Percentiles rank a stretch among this genome's conserved stretches.
Conservation (phyloP, 1,140 invertebrate genomes). For the Sinonovacula constricta region DNA sequence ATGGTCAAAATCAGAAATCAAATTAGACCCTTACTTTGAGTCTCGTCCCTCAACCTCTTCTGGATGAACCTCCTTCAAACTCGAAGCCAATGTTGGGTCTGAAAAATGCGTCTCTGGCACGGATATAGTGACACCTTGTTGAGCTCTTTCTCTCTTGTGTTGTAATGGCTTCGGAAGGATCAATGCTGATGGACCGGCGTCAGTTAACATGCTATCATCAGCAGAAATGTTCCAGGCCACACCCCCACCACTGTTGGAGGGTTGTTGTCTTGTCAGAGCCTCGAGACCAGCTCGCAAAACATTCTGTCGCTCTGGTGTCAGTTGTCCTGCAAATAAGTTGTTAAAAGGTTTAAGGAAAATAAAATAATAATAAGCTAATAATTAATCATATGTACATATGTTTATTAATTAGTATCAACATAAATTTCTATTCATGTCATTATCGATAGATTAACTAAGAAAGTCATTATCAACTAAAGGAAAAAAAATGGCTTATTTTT, state of each 20-base stretch:
- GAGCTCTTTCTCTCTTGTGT: conserved; percentile 28
- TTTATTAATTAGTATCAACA: neutral
- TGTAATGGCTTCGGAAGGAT: conserved; percentile 38
- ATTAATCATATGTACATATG: too few relatives aligned
- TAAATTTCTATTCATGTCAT: neutral
- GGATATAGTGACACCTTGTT: conserved; percentile 9
- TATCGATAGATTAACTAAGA: neutral
- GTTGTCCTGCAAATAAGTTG: conserved; percentile 10
- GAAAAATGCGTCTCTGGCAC: conserved; percentile 36
- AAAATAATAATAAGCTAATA: too few relatives aligned
- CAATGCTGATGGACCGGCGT: conserved; percentile 23
- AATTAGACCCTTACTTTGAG: too few relatives aligned
- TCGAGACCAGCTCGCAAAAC: conserved; percentile 33
- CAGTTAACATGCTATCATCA: conserved; percentile 23
- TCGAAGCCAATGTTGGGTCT: conserved; percentile 29
- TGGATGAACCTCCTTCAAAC: conserved; percentile 13
- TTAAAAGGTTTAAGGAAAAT: too few relatives aligned
- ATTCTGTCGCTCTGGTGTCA: conserved; percentile 38
- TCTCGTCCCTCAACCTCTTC: neutral
- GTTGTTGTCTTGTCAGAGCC: neutral
- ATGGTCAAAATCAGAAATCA: too few relatives aligned
- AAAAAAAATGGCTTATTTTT: too few relatives aligned
- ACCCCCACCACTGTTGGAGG: neutral
- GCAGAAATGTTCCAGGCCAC: conserved; percentile 29
- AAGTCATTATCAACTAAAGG: too few relatives aligned